phyloP scores from a whole-genome alignment of 1,140 invertebrate species.

The Paraescarpia echinospica region DNA sequence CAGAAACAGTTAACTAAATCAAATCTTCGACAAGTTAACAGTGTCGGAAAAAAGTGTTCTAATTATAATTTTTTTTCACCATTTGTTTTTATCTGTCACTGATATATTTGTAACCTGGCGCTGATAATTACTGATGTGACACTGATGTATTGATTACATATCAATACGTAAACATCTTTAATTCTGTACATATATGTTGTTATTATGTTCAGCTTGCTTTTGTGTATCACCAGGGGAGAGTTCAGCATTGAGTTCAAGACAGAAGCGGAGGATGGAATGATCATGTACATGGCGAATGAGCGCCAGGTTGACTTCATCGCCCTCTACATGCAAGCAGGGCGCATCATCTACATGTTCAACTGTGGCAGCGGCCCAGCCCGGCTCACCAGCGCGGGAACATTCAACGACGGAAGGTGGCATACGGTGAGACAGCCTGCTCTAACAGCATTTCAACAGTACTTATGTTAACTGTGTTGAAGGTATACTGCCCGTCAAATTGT shows the following conservation, averaged over 20 bases:
- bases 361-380: constrained; percentile 71
- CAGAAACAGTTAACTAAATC: too few species aligned
- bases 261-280: constrained; percentile 73
- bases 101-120: too few species aligned
- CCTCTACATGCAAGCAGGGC: constrained; percentile 77
- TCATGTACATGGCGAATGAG: constrained; percentile 78
- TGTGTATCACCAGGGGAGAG: constrained; percentile 56
- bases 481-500: too few species aligned
- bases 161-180: background rate
- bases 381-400: constrained; percentile 59
- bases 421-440: constrained; percentile 40
- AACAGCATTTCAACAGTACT: background rate
- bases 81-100: too few species aligned
- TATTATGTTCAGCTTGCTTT: background rate
- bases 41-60: too few species aligned
- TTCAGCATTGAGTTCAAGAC: constrained; percentile 85
- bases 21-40: too few species aligned
- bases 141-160: background rate
- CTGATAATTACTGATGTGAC: too few species aligned
- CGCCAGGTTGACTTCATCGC: constrained; percentile 76
- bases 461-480: too few species aligned
- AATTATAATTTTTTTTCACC: too few species aligned
- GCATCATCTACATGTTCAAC: constrained; percentile 72
- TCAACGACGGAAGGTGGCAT: constrained; percentile 90
- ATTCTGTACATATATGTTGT: background rate